Conservation (phyloP, 2,888 invertebrate genomes). For the Apotomis capreana region DNA sequence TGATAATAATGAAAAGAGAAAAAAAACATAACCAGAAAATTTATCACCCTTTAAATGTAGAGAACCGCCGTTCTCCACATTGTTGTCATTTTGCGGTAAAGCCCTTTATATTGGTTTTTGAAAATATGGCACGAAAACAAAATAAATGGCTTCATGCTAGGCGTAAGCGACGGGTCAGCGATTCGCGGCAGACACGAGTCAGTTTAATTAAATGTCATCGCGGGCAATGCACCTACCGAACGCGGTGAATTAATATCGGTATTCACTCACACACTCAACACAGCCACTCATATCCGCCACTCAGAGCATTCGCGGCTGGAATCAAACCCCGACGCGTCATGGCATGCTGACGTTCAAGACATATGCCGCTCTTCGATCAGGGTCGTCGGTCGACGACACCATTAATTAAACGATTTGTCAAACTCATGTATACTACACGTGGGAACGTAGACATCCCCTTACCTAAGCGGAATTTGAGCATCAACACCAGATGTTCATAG, state of each 20-base stretch:
- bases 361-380: conserved; percentile 39
- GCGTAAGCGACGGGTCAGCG: conserved; percentile 57
- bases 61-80: neutral
- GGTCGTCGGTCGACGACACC: conserved; percentile 30
- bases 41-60: conserved; percentile 13
- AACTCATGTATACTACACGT: conserved; percentile 41
- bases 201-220: conserved; percentile 77
- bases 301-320: conserved; percentile 43
- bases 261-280: conserved; percentile 56
- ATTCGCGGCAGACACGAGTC: conserved; percentile 62
- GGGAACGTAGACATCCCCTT: conserved; percentile 24
- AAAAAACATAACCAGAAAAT: conserved; percentile 4
- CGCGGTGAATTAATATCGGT: conserved; percentile 62
- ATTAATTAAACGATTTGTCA: conserved; percentile 41
- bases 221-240: conserved; percentile 64
- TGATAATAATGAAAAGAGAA: neutral
- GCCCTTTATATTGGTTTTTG: conserved; percentile 39
- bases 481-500: conserved; percentile 26
- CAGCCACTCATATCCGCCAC: conserved; percentile 53
- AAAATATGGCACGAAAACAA: conserved; percentile 41
- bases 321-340: conserved; percentile 41
- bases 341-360: conserved; percentile 44
- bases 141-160: conserved; percentile 50
- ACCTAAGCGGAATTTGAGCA: conserved; percentile 20
- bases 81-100: conserved; percentile 22